A percentile compares a stretch with the other conserved stretches of the same genome.
These are phyloP conservation scores for Rhingia campestris DNA, from an alignment of 2,888 invertebrate species.

Conservation along the genomic window DNA sequence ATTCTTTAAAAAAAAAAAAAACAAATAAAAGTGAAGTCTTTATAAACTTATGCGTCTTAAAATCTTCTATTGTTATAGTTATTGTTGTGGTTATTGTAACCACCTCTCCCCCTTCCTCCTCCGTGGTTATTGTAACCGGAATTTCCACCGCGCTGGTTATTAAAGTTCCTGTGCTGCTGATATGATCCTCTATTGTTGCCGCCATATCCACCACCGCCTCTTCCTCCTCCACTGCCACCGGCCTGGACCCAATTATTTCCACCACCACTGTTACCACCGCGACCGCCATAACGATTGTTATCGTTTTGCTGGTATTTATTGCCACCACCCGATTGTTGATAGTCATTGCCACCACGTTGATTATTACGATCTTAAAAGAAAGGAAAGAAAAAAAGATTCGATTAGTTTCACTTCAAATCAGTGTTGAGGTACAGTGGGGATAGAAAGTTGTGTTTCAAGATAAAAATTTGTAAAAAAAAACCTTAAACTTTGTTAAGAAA, in stretches of 20 bases:
- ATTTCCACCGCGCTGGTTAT: conserved; percentile 36
- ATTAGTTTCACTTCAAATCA: neutral
- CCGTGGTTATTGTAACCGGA: conserved; percentile 29
- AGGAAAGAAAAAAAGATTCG: neutral
- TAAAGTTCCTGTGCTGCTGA: conserved; percentile 47
- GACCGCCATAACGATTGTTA: conserved; percentile 35
- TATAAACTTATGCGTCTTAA: conserved; percentile 14
- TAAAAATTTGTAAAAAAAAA: too few relatives aligned
- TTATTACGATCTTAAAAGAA: conserved; percentile 44
- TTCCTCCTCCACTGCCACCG: conserved; percentile 16
- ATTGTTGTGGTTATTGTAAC: conserved; percentile 59
- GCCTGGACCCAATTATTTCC: conserved; percentile 46
- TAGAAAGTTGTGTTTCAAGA: too few relatives aligned
- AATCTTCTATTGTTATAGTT: conserved; percentile 55
- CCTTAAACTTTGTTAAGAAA: too few relatives aligned
- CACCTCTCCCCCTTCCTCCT: conserved; percentile 39
- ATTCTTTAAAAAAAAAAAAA: neutral
- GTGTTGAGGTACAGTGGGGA: too few relatives aligned
- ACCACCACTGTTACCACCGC: conserved; percentile 29
- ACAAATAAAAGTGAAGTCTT: neutral
- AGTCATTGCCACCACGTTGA: conserved; percentile 52
- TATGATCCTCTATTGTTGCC: conserved; percentile 40
- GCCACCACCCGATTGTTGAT: conserved; percentile 36
- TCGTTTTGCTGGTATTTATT: conserved; percentile 43
- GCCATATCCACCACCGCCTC: conserved; percentile 18